Base-by-base conservation (phyloP, 2,797 vertebrate genomes). In the Gymnothorax reevesii region DNA sequence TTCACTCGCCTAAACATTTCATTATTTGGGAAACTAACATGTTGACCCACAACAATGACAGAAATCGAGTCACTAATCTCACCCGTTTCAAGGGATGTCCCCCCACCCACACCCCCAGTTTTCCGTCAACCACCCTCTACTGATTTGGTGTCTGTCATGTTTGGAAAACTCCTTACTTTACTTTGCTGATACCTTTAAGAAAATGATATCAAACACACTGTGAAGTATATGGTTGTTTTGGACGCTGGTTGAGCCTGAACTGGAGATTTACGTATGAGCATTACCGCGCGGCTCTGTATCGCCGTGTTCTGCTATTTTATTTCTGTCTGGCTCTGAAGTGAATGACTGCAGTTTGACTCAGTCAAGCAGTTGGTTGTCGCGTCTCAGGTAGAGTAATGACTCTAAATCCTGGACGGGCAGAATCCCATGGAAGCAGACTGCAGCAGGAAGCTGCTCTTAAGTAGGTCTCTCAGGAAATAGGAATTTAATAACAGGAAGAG, bases 261-360 rank as follows among this genome's bases (percentile, higher is more conserved):
- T 22, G 22, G 17, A 80, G 77, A 8, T 80, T 22, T 7, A 20
- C 33, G 3, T 22, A 20, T 22, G n/a, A 8, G 77, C 13, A 77
- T 49, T 77, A 33, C 52, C 0, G 13, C 15, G 49, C 5, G 52
- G 33, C 33, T 77, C 73, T 52, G 15, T 17, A 49, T 7, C 42
- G 6, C 7, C 2, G 10, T 77, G 73, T 17, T 22, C 52, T 85
- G 64, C 52, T 75, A 54, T 77, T 86, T n/a, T 8, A 80, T 52
- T 27, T 82, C 1, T 83, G 0, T 73, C n/a, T 71, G 27, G 57
- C n/a, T 12, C 86, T 57, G 71, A 20, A 66, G 52, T 27, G 84
- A 22, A 12, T 15, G 69, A 83, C 25, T 79, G 22, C 82, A 77
- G 77, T 60, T 80, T 85, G 86, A 83, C 33, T 84, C 57, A 59